These are phyloP conservation scores for Hiodon alosoides DNA, from an alignment of 2,113 vertebrate genomes.

Conservation along the genomic window DNA sequence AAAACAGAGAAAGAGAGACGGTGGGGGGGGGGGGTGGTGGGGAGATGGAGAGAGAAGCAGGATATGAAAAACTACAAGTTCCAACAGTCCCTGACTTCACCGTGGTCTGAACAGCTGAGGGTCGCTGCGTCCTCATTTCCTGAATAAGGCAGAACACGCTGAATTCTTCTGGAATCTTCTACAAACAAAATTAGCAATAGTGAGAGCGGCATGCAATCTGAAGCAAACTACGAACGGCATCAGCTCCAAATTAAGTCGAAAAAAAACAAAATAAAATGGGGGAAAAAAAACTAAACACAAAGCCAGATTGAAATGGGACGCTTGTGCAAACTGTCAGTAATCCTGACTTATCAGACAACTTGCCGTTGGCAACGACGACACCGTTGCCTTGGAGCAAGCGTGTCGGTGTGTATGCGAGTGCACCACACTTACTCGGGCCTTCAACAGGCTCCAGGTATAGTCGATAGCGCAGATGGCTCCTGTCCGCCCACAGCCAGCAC, in stretches of 20 bases:
- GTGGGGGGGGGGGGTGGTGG: neutral
- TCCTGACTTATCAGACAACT: too few species aligned
- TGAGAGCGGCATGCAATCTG: too few species aligned
- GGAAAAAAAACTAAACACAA: too few species aligned
- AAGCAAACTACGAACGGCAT: neutral
- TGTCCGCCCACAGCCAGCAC: constrained; percentile 96
- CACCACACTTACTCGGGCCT: constrained; percentile 79
- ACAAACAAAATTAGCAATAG: constrained; percentile 25
- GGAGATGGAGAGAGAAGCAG: constrained; percentile 20
- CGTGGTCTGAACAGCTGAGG: constrained; percentile 98
- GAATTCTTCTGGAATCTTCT: constrained; percentile 98
- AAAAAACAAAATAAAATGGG: too few species aligned
- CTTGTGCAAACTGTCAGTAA: too few species aligned
- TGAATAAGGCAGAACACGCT: constrained; percentile 96
- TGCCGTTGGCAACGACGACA: neutral
- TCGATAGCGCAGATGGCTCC: constrained; percentile 98
- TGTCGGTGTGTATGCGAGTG: neutral
- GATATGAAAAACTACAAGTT: neutral
- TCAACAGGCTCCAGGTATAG: constrained; percentile 98
- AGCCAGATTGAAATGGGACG: too few species aligned
- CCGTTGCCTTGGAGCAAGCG: neutral
- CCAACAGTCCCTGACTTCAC: constrained; percentile 48
- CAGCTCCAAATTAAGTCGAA: too few species aligned
- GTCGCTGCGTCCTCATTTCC: constrained; percentile 96
- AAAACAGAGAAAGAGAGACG: neutral